Base-by-base conservation (phyloP, 2,797 vertebrate species). In the Arnoldichthys spilopterus region DNA sequence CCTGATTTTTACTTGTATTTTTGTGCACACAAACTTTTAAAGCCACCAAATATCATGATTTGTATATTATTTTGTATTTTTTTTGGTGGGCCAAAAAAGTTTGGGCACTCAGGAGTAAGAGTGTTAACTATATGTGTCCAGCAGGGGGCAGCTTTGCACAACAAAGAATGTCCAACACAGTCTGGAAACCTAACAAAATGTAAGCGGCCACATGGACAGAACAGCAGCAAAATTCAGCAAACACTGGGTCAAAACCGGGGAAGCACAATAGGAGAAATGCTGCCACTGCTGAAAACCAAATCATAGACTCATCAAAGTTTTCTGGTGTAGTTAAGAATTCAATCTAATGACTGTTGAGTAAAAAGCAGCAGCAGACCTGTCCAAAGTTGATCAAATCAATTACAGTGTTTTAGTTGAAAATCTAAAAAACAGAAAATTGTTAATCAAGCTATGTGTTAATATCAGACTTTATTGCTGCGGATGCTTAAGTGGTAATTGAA, bases 401-500 rank as follows among this genome's bases (percentile, higher is more conserved):
- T 84, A 83, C 76, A 77, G 54, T 82, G 62, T 80, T 80, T 84
- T 82, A 77, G 76, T 37, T 72, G 62, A 72, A 83, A 82, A 83
- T 71, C 20, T 79, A 71, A 79, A 86, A 83, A 54, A 54, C 47
- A 76, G 71, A 83, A 76, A 85, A 81, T 78, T 64, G 82, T 86
- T 87, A 87, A 87, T 87, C 85, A 87, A 81, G 79, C 81, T 74
- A 79, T 81, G 81, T 71, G 72, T 74, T 82, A 72, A 81, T 82
- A 71, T 69, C 28, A 72, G 72, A 68, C 73, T 76, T 69, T 77
- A 81, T 79, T 74, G 74, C 84, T 76, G 79, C 70, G 6, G 59
- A 84, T 85, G 78, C 71, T 79, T 79, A 79, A 74, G 74, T 78
- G 78, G 58, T 87, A 87, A 86, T 87, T 87, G 86, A 81, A 86